These are phyloP conservation scores for Brachypteracias leptosomus DNA, from an alignment of 2,113 vertebrate genomes.

Conservation along the genomic window DNA sequence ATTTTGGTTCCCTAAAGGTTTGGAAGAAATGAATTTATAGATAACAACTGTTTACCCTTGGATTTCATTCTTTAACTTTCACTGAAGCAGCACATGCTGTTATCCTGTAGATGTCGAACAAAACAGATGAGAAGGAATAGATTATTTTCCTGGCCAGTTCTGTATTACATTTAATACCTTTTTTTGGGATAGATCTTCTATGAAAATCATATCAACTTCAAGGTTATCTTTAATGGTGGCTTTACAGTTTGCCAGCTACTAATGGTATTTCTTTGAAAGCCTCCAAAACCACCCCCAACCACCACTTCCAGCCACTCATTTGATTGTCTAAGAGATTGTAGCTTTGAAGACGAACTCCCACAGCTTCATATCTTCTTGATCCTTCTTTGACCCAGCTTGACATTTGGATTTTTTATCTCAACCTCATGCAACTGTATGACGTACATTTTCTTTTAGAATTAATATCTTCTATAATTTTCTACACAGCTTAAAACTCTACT, in stretches of 20 bases:
- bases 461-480: constrained; percentile 49
- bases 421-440: constrained; percentile 37
- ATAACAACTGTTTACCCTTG: constrained; percentile 51
- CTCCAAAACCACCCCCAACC: constrained; percentile 59
- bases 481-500: neutral
- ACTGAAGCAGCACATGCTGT: neutral
- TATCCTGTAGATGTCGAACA: neutral
- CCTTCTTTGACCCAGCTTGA: constrained; percentile 39
- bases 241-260: constrained; percentile 67
- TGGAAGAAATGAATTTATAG: constrained; percentile 67
- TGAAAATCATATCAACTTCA: constrained; percentile 36
- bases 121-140: neutral
- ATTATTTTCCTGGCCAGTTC: neutral
- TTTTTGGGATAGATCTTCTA: neutral
- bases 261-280: constrained; percentile 44
- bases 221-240: constrained; percentile 33
- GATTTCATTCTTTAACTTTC: constrained; percentile 51
- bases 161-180: neutral
- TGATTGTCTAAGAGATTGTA: constrained; percentile 62
- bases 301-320: constrained; percentile 52
- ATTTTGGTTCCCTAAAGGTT: constrained; percentile 64
- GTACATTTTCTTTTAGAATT: constrained; percentile 41
- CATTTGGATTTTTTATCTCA: constrained; percentile 41
- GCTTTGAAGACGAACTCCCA: constrained; percentile 59
- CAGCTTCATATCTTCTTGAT: constrained; percentile 64